Base-by-base conservation (phyloP, 2,797 vertebrate species). In the Pelobates cultripes region DNA sequence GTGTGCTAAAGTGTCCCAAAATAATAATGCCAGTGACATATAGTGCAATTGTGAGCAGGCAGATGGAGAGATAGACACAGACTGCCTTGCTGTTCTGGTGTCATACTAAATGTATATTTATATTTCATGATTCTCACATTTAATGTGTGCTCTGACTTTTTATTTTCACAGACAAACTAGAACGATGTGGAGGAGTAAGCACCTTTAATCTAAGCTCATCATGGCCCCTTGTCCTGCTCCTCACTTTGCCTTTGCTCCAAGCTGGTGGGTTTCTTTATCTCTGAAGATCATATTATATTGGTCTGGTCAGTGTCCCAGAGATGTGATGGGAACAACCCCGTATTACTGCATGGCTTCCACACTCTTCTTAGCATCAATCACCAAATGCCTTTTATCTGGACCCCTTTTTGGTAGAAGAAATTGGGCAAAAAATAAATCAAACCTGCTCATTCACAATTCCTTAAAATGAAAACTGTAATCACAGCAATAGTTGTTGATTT, bases 161-260 rank as follows among this genome's bases (percentile, higher is more conserved):
- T 57, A 60, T 80, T 66, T 53, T 74, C 7, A 75, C 73, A 84
- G 82, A 76, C n/a, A 79, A 45, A 69, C 47, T 84, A 41, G 66
- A 66, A 45, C 75, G 66, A 45, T 84, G 82, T 47, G 82, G 44
- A 55, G 82, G 66, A 45, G 72, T 79, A 51, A 83, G 77, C 43
- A 70, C 45, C 42, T 44, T 83, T n/a, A 70, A 57, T 17, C 41
- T 66, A 4, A 73, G 73, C 63, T 55, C 72, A n/a, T 64, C 77
- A 17, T 84, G 77, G 82, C 77, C 81, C 5, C 43, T 83, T n/a
- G 14, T 78, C 28, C 60, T 70, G 40, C 73, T 79, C 14, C 66
- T 84, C 41, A 66, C 63, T 4, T 60, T 84, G 67, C 73, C 77
- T 40, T 42, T 84, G 42, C 73, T 84, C 28, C 82, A 75, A 57